phyloP scores from a whole-genome alignment of 2,113 vertebrate genomes.

The Heterotilapia buettikoferi region DNA sequence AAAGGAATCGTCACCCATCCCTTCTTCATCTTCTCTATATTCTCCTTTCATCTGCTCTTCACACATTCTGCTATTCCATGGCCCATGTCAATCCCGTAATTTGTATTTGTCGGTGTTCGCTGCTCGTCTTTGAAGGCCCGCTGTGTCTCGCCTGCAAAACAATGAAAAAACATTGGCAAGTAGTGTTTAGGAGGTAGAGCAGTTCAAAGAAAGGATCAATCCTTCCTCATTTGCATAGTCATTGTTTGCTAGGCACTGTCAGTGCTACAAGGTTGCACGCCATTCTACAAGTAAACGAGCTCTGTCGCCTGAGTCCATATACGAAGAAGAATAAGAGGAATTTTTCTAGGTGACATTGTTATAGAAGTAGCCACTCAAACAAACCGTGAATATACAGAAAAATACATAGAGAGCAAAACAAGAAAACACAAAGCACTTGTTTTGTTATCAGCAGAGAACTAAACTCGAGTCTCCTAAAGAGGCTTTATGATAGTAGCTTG shows the following conservation, averaged over 20 bases:
- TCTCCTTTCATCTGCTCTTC: constrained; percentile 30
- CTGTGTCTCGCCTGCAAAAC: constrained; percentile 13
- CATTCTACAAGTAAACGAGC: neutral
- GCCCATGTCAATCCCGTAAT: constrained; percentile 33
- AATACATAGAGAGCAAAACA: neutral
- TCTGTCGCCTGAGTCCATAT: neutral
- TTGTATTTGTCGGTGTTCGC: constrained; percentile 45
- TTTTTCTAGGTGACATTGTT: neutral
- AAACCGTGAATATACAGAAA: neutral
- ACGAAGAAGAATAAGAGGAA: neutral
- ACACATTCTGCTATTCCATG: constrained; percentile 17
- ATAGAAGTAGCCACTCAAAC: neutral
- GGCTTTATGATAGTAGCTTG: neutral
- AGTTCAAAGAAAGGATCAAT: constrained; percentile 32
- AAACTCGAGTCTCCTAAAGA: neutral
- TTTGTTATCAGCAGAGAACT: neutral
- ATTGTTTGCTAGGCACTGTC: neutral
- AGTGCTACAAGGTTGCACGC: constrained; percentile 3
- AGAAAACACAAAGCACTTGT: neutral
- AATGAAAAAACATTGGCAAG: constrained; percentile 26
- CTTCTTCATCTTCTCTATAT: neutral
- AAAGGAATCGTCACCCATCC: constrained; percentile 37
- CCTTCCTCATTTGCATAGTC: constrained; percentile 1
- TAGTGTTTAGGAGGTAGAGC: constrained; percentile 8
- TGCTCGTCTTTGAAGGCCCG: constrained; percentile 2